phyloP scores from a whole-genome alignment of 2,888 invertebrate genomes.

The Panopea generosa region DNA sequence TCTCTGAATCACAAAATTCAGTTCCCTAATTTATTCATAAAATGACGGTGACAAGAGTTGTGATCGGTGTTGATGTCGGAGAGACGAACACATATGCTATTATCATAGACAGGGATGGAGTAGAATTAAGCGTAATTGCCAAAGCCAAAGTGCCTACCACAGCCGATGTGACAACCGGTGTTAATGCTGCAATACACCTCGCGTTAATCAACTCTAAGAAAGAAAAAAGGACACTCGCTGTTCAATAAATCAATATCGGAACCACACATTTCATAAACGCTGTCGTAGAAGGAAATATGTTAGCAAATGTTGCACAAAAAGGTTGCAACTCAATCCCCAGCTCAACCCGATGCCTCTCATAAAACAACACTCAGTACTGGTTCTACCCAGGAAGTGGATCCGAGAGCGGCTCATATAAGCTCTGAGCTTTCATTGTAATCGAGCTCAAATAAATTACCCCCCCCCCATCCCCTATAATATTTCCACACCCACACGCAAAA shows the following conservation, averaged over 20 bases:
- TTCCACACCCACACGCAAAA: no score
- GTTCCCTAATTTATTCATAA: background rate
- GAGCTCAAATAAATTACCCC: no score
- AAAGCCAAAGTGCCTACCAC: constrained; percentile 78
- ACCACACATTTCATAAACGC: constrained; percentile 84
- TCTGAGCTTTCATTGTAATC: no score
- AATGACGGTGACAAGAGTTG: constrained; percentile 51
- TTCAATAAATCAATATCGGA: constrained; percentile 79
- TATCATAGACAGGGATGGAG: constrained; percentile 59
- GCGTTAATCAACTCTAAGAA: constrained; percentile 51
- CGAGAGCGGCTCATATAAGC: no score
- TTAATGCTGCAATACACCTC: constrained; percentile 50
- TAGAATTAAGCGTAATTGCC: constrained; percentile 63
- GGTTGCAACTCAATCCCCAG: no score
- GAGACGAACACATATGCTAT: constrained; percentile 84
- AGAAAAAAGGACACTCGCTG: constrained; percentile 30
- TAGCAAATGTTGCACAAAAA: constrained; percentile 78
- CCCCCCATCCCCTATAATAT: no score
- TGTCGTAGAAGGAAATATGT: constrained; percentile 75
- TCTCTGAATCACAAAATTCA: no score
- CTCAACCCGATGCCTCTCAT: no score
- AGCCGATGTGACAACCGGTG: constrained; percentile 78
- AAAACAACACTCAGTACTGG: no score
- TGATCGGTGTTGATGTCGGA: constrained; percentile 82
- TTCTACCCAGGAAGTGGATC: no score